Evolutionary conservation across 2,113 vertebrate species (phyloP), one percentile per base, ranked within the genome.

Genomic region (Coturnix japonica): DNA sequence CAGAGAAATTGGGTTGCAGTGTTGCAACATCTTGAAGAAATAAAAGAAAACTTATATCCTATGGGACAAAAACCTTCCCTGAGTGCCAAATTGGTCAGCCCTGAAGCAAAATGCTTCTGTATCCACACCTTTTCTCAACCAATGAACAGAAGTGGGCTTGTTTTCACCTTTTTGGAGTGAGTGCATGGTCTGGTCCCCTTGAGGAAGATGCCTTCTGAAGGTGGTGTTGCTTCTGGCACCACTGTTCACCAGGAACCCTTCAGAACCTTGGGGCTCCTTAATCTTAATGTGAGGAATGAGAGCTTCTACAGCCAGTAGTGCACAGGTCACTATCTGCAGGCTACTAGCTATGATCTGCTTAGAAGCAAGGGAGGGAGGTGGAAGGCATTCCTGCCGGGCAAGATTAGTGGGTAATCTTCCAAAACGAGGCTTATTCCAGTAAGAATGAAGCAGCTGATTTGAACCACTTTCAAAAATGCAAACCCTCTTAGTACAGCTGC

Each of bases 351-450:
- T 26, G 39, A 89, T 81, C 67, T 46, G 16, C 49, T 81, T 82
- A 71, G 41, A 47, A 60, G 54, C 4, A 35, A 35, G 31, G 43
- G 37, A 71, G 20, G 64, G 56, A 71, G 33, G 33, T 80, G 25
- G 21, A 85, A 73, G 15, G 28, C 51, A 56, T 80, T 91, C 37
- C 47, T 70, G 20, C 49, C 67, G 64, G 49, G 75, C 33, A 83
- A 75, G 72, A 85, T 91, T 95, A 89, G 10, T 63, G 28, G 59
- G 80, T 94, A 73, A 80, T 94, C 85, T 94, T 94, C 54, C 64
- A 63, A 89, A 93, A 91, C 87, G 25, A 92, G 64, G 64, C 13
- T 95, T 82, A 74, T 87, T 80, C 37, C 37, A 54, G n/a, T 53
- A 67, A 82, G 33, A 89, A 49, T 81, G 74, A 89, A 89, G 71